These are phyloP conservation scores for Drosophila insularis DNA, from an alignment of 1,140 invertebrate species.

Conservation along the genomic window DNA sequence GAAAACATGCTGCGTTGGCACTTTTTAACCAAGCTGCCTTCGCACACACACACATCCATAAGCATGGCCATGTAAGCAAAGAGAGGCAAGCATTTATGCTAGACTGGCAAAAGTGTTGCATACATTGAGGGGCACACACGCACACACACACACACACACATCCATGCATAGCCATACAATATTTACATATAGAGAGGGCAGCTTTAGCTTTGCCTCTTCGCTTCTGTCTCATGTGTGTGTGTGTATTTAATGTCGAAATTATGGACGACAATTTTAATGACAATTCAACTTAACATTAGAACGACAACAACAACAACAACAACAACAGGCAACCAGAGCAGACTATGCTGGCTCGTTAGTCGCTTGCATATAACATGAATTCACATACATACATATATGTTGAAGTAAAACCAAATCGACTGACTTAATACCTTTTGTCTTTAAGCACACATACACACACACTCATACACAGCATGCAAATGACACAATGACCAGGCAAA, in stretches of 20 bases:
- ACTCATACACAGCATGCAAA: neutral
- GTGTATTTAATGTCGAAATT: constrained; percentile 80
- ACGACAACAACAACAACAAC: constrained; percentile 45
- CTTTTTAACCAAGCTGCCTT: constrained; percentile 74
- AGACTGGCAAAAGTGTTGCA: constrained; percentile 72
- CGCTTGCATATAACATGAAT: constrained; percentile 46
- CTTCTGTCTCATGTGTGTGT: constrained; percentile 35
- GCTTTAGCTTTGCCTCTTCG: constrained; percentile 27
- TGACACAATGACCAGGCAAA: neutral
- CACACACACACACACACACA: constrained; percentile 64
- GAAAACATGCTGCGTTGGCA: constrained; percentile 80
- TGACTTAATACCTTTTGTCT: constrained; percentile 8
- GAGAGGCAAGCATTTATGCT: constrained; percentile 72
- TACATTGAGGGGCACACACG: constrained; percentile 52
- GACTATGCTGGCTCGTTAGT: constrained; percentile 70
- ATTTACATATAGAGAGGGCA: constrained; percentile 56
- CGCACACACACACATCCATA: constrained; percentile 37
- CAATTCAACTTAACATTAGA: constrained; percentile 80
- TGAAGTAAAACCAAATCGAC: constrained; percentile 16
- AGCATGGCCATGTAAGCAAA: constrained; percentile 17
- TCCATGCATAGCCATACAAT: constrained; percentile 1
- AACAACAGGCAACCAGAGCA: constrained; percentile 66
- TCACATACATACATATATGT: constrained; percentile 21
- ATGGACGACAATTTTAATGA: constrained; percentile 81
- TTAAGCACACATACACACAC: no score